Conservation (phyloP, 2,113 vertebrate species). For the Sardina pilchardus region DNA sequence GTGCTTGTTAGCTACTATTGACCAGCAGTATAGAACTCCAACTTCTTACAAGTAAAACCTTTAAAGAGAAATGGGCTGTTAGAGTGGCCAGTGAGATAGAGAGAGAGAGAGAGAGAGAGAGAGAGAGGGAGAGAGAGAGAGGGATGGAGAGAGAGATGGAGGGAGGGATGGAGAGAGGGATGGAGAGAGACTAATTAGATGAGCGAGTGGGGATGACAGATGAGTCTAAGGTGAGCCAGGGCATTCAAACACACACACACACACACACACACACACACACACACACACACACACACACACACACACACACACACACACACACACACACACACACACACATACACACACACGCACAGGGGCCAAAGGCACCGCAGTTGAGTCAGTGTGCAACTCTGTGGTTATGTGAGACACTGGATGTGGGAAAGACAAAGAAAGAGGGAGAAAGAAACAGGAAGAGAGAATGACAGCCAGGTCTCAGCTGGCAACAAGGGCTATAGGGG, state of each 20-base stretch:
- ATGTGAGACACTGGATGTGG: neutral
- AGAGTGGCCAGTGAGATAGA: neutral
- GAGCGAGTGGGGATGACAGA: constrained; percentile 19
- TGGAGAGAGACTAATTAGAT: constrained; percentile 31
- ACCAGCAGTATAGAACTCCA: neutral
- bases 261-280: constrained; percentile 22
- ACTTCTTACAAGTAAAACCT: constrained; percentile 10
- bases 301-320: constrained; percentile 37
- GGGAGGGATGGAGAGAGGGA: neutral
- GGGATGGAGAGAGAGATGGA: neutral
- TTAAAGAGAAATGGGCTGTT: constrained; percentile 4
- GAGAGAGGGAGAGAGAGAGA: neutral
- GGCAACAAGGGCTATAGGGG: neutral
- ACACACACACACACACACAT: neutral
- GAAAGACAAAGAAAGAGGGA: neutral
- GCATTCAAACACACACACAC: constrained; percentile 50
- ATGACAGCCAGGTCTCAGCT: constrained; percentile 14
- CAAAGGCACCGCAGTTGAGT: constrained; percentile 5
- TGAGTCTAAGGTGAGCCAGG: neutral
- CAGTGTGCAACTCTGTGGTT: neutral
- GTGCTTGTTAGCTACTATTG: neutral
- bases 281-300: constrained; percentile 26
- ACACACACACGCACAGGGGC: constrained; percentile 14
- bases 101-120: neutral
- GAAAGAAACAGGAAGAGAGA: neutral